These are phyloP conservation scores for Anthoscopus minutus DNA, from an alignment of 2,113 vertebrate species.

Conservation along the genomic window DNA sequence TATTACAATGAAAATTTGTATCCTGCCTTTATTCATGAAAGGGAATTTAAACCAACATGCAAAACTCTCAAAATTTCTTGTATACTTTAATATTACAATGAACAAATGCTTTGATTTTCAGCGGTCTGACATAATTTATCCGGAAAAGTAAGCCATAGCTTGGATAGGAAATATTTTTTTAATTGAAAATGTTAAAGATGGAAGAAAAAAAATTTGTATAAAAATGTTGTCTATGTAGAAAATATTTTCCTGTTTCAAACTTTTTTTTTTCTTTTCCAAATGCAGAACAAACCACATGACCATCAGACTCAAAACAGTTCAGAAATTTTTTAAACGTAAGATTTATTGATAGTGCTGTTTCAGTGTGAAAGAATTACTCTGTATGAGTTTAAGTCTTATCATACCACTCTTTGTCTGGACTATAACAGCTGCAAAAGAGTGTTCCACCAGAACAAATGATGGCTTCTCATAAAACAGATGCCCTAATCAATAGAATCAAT, in stretches of 20 bases:
- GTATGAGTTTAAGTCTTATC: constrained; percentile 61
- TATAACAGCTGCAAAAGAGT: constrained; percentile 54
- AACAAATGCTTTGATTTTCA: neutral
- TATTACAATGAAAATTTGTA: neutral
- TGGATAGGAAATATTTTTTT: neutral
- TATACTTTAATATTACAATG: neutral
- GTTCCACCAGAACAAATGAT: constrained; percentile 54
- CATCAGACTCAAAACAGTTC: constrained; percentile 43
- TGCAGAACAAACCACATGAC: neutral
- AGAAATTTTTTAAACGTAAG: constrained; percentile 49
- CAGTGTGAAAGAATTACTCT: constrained; percentile 61
- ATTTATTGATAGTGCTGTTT: constrained; percentile 44
- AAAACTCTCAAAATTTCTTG: neutral
- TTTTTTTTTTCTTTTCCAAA: neutral
- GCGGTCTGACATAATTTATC: neutral
- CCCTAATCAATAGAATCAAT: constrained; percentile 64
- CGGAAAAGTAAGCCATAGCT: neutral
- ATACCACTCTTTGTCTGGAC: constrained; percentile 48
- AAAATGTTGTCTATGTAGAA: neutral
- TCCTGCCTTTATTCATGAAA: neutral
- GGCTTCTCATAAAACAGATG: constrained; percentile 52
- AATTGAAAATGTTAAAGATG: neutral
- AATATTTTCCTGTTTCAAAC: neutral
- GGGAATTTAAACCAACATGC: neutral
- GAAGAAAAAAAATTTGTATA: neutral